phyloP scores from a whole-genome alignment of 2,888 invertebrate genomes.

The Cheilosia grossa region DNA sequence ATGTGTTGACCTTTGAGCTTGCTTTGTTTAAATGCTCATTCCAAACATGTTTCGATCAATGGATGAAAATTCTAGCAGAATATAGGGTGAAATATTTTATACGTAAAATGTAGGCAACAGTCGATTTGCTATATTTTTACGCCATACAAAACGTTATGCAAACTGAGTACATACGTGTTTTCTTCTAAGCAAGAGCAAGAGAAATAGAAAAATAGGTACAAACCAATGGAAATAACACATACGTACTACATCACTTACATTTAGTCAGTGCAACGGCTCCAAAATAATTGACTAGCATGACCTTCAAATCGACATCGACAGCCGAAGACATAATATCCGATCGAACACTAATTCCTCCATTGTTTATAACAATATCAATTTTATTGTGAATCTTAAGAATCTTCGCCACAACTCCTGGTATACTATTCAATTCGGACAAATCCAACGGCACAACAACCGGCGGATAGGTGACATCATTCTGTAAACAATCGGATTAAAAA shows the following conservation, averaged over 20 bases:
- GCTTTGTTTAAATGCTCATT: too few species aligned
- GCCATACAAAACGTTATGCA: too few species aligned
- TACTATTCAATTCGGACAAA: slow-evolving; percentile 87
- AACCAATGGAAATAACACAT: background rate
- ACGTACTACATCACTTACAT: slow-evolving; percentile 85
- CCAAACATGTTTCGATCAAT: too few species aligned
- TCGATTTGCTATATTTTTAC: too few species aligned
- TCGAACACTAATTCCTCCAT: slow-evolving; percentile 93
- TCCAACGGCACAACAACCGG: slow-evolving; percentile 91
- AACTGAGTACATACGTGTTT: too few species aligned
- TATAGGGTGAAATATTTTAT: too few species aligned
- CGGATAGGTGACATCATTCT: slow-evolving; percentile 85
- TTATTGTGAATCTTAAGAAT: slow-evolving; percentile 88
- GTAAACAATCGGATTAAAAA: slow-evolving; percentile 76
- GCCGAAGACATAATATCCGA: slow-evolving; percentile 90
- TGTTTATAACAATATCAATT: slow-evolving; percentile 95
- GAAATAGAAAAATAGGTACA: too few species aligned
- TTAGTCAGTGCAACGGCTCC: slow-evolving; percentile 95
- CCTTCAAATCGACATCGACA: slow-evolving; percentile 91
- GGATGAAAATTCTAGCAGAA: too few species aligned
- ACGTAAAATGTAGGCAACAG: background rate
- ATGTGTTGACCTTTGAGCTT: too few species aligned
- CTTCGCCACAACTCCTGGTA: slow-evolving; percentile 87
- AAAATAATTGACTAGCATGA: slow-evolving; percentile 98
- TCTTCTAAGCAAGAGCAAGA: too few species aligned